Conservation (phyloP, 2,113 vertebrate genomes). For the Strigops habroptila region DNA sequence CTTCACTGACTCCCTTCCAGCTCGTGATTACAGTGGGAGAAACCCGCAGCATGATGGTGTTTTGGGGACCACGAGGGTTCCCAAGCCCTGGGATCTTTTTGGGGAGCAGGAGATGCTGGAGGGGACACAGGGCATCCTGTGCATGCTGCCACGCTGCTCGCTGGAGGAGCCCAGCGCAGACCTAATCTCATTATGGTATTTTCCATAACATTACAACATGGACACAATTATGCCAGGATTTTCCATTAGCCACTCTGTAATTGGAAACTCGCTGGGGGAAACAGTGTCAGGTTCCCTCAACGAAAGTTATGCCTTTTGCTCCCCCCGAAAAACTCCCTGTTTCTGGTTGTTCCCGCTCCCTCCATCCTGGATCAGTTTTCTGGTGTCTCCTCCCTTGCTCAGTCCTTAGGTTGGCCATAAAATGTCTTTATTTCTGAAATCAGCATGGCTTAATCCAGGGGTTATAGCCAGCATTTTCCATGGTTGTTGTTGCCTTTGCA, state of each 20-base stretch:
- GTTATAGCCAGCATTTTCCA: neutral
- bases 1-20: neutral
- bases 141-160: neutral
- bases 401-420: neutral
- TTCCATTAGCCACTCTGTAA: neutral
- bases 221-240: conserved; percentile 3
- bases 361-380: neutral
- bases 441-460: neutral
- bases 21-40: neutral
- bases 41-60: rapidly evolving
- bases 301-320: neutral
- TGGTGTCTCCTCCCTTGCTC: neutral
- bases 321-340: rapidly evolving
- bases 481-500: neutral
- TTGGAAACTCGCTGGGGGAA: conserved; percentile 27
- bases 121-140: neutral
- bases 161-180: rapidly evolving
- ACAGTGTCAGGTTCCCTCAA: neutral
- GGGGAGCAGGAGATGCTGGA: neutral
- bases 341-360: neutral
- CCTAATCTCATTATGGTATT: neutral
- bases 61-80: neutral
- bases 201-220: conserved; percentile 6
- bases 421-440: neutral
- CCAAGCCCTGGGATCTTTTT: neutral